Conservation (phyloP, 1,140 invertebrate genomes). For the Ridgeia piscesae region DNA sequence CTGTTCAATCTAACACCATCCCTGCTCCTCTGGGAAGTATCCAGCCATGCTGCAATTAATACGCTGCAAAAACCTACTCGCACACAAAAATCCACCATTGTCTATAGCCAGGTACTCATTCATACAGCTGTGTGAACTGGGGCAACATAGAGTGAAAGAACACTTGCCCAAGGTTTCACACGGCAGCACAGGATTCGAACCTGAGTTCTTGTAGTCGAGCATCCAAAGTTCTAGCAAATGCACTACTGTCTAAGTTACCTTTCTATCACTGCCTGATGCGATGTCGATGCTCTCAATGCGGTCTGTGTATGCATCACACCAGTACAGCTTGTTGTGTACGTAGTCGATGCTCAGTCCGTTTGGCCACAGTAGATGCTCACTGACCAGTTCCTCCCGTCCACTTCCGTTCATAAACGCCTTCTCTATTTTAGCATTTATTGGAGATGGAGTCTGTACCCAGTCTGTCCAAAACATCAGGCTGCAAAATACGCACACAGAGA, state of each 20-base stretch:
- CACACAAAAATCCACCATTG: too few relatives aligned
- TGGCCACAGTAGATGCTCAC: slow-evolving; percentile 66
- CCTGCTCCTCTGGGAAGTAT: too few relatives aligned
- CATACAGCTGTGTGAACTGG: too few relatives aligned
- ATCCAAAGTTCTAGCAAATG: too few relatives aligned
- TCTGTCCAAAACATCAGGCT: slow-evolving; percentile 76
- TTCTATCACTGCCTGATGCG: slow-evolving; percentile 72
- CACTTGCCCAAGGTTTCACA: too few relatives aligned
- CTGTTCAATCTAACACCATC: too few relatives aligned
- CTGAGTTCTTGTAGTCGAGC: too few relatives aligned
- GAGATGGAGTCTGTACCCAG: slow-evolving; percentile 95
- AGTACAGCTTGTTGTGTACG: slow-evolving; percentile 64
- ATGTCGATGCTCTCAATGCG: slow-evolving; percentile 84
- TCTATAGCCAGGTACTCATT: too few relatives aligned
- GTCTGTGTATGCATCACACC: slow-evolving; percentile 68
- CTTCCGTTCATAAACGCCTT: slow-evolving; percentile 82
- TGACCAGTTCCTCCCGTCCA: slow-evolving; percentile 79
- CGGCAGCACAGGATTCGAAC: too few relatives aligned
- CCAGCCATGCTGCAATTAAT: too few relatives aligned
- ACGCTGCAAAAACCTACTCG: too few relatives aligned
- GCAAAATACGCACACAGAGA: neutral
- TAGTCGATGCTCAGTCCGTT: slow-evolving; percentile 72
- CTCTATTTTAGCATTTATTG: slow-evolving; percentile 88
- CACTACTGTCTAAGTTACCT: slow-evolving; percentile 62
- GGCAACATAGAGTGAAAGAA: too few relatives aligned